Evolutionary conservation across 2,797 vertebrate genomes (phyloP).

Genomic region (Dromococcyx pavoninus): DNA sequence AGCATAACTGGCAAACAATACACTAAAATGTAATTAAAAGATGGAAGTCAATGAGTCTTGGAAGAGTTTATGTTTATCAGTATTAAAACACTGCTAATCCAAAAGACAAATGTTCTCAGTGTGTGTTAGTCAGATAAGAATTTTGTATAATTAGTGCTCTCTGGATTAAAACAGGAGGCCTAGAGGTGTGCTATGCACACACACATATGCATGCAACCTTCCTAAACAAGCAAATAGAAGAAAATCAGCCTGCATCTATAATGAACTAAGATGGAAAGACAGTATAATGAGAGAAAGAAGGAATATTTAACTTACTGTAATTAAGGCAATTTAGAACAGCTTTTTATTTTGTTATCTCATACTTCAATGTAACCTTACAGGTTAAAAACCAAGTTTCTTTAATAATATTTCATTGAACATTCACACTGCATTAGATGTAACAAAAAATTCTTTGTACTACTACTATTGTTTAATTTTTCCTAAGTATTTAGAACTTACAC

Average conservation of each 20-base stretch:
- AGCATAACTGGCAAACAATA: constrained; percentile 50
- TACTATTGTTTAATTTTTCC: not conserved
- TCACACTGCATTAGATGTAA: not conserved
- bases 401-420: not conserved
- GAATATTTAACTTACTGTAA: not conserved
- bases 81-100: constrained; percentile 69
- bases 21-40: constrained; percentile 71
- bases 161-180: constrained; percentile 56
- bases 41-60: constrained; percentile 67
- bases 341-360: not conserved
- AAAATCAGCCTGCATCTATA: not conserved
- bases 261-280: not conserved
- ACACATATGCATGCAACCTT: not conserved
- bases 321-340: not conserved
- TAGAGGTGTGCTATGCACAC: not conserved
- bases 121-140: constrained; percentile 73
- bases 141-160: constrained; percentile 68
- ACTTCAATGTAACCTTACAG: not conserved
- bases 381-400: not conserved
- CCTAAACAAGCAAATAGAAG: not conserved
- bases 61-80: constrained; percentile 73
- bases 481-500: not conserved
- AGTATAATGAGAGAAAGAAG: not conserved
- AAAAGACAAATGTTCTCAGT: constrained; percentile 63
- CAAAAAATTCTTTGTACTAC: not conserved